Evolutionary conservation across 2,888 invertebrate species (phyloP).

Genomic region (Amblyjoppa fuscipennis): DNA sequence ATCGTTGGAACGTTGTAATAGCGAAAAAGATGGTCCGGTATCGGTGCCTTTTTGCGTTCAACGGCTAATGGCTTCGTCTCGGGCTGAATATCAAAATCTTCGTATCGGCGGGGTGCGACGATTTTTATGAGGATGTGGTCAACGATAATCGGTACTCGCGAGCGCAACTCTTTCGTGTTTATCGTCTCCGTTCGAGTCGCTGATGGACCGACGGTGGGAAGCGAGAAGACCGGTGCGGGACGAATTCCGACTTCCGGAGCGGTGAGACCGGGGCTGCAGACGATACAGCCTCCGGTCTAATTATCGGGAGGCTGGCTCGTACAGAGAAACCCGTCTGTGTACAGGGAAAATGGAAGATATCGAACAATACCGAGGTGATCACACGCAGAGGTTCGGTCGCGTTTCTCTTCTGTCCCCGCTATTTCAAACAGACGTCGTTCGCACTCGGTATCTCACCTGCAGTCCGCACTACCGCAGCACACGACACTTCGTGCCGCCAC

Average conservation of each 20-base stretch:
- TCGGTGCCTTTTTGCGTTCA: constrained; percentile 1
- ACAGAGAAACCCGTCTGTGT: not conserved
- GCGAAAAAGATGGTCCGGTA: constrained; percentile 2
- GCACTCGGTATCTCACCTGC: constrained; percentile 50
- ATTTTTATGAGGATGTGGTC: not conserved
- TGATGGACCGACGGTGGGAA: not conserved
- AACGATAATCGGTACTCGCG: not conserved
- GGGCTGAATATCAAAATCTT: not conserved
- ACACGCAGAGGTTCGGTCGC: constrained; percentile 65
- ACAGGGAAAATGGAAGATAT: constrained; percentile 76
- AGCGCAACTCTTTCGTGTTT: not conserved
- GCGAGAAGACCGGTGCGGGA: not conserved
- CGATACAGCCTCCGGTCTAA: constrained; percentile 77
- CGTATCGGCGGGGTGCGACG: not conserved
- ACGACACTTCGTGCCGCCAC: constrained; percentile 42
- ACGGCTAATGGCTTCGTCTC: constrained; percentile 11
- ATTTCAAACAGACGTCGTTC: constrained; percentile 56
- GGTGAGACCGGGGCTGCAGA: not conserved
- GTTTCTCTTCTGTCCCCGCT: constrained; percentile 58
- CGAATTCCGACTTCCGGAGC: not conserved
- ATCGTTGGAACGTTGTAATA: constrained; percentile 70
- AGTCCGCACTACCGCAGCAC: constrained; percentile 29
- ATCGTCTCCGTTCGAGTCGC: not conserved
- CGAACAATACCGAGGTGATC: constrained; percentile 78
- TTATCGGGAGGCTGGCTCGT: constrained; percentile 75